phyloP scores from a whole-genome alignment of 2,797 vertebrate genomes.

The Gymnoscopelus braueri region DNA sequence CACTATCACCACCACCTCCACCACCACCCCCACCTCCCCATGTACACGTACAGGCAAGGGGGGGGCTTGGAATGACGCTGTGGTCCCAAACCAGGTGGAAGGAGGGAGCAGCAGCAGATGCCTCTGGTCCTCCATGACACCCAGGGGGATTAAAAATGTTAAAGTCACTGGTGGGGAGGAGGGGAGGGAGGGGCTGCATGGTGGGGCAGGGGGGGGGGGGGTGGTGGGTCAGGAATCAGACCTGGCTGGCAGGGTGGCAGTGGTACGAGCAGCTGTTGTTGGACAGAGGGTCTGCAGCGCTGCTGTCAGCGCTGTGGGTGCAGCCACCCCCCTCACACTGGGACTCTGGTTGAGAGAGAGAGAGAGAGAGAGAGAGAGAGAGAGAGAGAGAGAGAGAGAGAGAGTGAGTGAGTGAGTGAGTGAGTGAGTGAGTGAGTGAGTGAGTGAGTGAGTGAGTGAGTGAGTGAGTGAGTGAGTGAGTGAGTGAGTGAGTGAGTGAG shows the following conservation, averaged over 20 bases:
- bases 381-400: neutral
- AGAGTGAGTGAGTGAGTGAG: neutral
- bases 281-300: slow-evolving; percentile 63
- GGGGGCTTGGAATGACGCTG: slow-evolving; percentile 72
- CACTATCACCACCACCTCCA: slow-evolving; percentile 65
- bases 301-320: slow-evolving; percentile 68
- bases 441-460: no score
- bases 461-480: no score
- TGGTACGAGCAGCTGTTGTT: slow-evolving; percentile 77
- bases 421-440: neutral
- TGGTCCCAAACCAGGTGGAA: slow-evolving; percentile 75
- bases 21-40: no score
- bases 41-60: slow-evolving; percentile 47
- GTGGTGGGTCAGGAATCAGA: slow-evolving; percentile 71
- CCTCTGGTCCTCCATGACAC: slow-evolving; percentile 67
- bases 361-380: slow-evolving; percentile 1
- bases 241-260: slow-evolving; percentile 81
- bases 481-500: no score
- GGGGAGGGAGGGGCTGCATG: slow-evolving; percentile 42
- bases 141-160: slow-evolving; percentile 71
- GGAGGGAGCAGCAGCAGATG: slow-evolving; percentile 57
- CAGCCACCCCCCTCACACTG: slow-evolving; percentile 75
- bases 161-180: slow-evolving; percentile 69
- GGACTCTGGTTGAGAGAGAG: slow-evolving; percentile 61
- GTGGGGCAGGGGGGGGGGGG: slow-evolving; percentile 21